Evolutionary conservation across 2,888 invertebrate genomes (phyloP), one percentile per base, ranked within the genome.

Genomic region (Rotaria macrura): DNA sequence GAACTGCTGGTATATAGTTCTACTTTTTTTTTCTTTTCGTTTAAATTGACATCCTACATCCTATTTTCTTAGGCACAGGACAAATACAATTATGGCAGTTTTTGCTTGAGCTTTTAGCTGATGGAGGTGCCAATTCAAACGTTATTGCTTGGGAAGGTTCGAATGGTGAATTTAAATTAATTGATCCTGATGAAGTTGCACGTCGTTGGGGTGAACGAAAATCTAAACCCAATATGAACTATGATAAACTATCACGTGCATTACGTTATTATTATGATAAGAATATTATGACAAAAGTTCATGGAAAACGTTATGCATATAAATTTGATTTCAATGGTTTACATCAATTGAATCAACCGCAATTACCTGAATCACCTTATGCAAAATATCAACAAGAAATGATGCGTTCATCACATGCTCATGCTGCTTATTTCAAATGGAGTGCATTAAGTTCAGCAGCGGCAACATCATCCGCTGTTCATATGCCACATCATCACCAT

Each of bases 11-110:
- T 79, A 79, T n/a, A 29, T 40, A 23, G 3, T 25, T 72, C 2
- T 72, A 23, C 2, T 34, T n/a, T n/a, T n/a, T n/a, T n/a, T n/a
- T n/a, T n/a, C n/a, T n/a, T n/a, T n/a, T n/a, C n/a, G n/a, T n/a
- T n/a, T n/a, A n/a, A n/a, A n/a, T n/a, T n/a, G n/a, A n/a, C n/a
- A n/a, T n/a, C n/a, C n/a, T 12, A 49, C 2, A n/a, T 79, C 0
- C 23, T 10, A 23, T 79, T 14, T 1, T n/a, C n/a, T 43, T 43
- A 79, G 91, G 91, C 43, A 90, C 90, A 85, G 97, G 98, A 54
- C 98, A 98, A 93, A 97, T 97, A 92, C 97, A 98, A 93, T 93
- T 98, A 91, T 97, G 97, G 97, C 97, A 97, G 93, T 97, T 98
- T 93, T 93, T 98, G 88, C 93, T 98, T 90, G 97, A 98, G 92